These are phyloP conservation scores for Tautogolabrus adspersus DNA, from an alignment of 2,113 vertebrate genomes.

Conservation along the genomic window DNA sequence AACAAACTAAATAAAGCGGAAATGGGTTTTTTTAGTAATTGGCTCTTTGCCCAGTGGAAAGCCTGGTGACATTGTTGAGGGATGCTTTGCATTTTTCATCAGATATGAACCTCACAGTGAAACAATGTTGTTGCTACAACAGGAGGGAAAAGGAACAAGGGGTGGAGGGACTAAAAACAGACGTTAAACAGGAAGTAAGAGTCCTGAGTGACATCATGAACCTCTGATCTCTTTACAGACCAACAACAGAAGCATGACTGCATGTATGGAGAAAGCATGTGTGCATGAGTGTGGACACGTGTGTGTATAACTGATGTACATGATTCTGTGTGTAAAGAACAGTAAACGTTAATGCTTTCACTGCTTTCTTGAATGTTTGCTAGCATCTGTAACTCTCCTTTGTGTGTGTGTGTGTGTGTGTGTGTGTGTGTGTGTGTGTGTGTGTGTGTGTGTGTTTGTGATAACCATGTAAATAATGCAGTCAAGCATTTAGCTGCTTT, in stretches of 20 bases:
- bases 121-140: not conserved
- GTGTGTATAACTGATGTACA: not conserved
- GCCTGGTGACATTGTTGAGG: not conserved
- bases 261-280: not conserved
- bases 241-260: not conserved
- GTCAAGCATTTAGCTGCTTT: too few species aligned
- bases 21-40: not conserved
- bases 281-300: too few species aligned
- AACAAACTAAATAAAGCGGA: too few species aligned
- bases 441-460: slow-evolving; percentile 5
- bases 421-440: slow-evolving; percentile 1
- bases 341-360: slow-evolving; percentile 8
- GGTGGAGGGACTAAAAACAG: not conserved
- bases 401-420: slow-evolving; percentile 1
- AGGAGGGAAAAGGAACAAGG: not conserved
- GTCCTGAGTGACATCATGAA: not conserved
- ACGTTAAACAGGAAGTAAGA: too few species aligned
- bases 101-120: not conserved
- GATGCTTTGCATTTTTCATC: not conserved
- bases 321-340: not conserved
- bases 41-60: too few species aligned
- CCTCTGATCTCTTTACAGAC: not conserved
- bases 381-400: not conserved
- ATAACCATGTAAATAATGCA: too few species aligned
- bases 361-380: not conserved